Conservation (phyloP, 2,113 vertebrate genomes). For the Psittacula cyanocephala region DNA sequence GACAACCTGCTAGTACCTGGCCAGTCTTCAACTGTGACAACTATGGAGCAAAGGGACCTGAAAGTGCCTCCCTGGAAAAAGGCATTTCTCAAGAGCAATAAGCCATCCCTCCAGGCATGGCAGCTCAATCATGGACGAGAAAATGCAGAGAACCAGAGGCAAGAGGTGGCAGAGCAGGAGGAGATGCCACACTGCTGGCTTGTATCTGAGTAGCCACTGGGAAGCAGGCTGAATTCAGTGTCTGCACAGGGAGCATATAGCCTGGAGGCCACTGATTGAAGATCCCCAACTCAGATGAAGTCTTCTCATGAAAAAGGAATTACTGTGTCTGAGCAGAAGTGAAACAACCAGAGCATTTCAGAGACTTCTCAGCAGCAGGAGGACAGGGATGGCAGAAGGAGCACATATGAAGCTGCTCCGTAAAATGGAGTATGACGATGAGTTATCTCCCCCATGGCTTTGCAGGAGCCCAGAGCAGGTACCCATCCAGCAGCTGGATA, state of each 20-base stretch:
- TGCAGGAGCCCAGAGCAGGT: neutral
- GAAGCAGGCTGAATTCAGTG: accelerated
- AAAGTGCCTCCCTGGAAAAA: neutral
- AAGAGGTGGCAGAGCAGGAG: neutral
- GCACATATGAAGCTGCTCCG: neutral
- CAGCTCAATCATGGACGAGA: accelerated
- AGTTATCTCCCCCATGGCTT: accelerated
- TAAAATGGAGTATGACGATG: neutral
- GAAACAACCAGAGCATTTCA: neutral
- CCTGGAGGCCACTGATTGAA: neutral
- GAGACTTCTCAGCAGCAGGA: neutral
- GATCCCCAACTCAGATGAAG: neutral
- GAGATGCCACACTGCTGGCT: neutral
- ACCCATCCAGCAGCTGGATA: accelerated
- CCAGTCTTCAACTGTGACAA: neutral
- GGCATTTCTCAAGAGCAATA: neutral
- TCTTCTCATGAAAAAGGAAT: neutral
- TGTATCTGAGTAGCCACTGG: accelerated
- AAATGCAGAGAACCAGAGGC: neutral
- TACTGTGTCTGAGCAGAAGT: neutral
- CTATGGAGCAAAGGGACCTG: neutral
- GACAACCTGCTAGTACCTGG: neutral
- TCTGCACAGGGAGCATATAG: neutral
- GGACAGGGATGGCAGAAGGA: neutral
- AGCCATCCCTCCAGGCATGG: neutral